Percentiles rank a stretch among this genome's conserved stretches.
Conservation (phyloP, 1,140 invertebrate species). For the Camponotus floridanus region DNA sequence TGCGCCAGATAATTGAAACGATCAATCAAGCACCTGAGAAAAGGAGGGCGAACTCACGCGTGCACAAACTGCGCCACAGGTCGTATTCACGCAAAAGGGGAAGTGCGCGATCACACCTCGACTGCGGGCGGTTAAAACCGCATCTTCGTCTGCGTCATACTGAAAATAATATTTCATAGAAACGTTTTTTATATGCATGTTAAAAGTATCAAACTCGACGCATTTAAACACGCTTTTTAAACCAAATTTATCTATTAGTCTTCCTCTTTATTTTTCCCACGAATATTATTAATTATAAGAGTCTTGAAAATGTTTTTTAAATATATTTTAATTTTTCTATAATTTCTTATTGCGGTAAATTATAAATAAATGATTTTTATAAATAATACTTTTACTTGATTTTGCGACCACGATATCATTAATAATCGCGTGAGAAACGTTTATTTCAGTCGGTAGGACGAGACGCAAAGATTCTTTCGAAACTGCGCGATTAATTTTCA, state of each 20-base stretch:
- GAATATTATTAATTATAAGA: neutral
- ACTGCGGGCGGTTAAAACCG: constrained; percentile 13
- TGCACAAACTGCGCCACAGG: constrained; percentile 67
- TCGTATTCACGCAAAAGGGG: constrained; percentile 59
- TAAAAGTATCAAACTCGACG: neutral
- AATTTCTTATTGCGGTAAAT: neutral
- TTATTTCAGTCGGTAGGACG: constrained; percentile 49
- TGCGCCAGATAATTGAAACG: constrained; percentile 76
- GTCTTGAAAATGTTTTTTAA: neutral
- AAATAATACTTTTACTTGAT: neutral
- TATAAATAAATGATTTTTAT: constrained; percentile 1
- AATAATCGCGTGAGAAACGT: constrained; percentile 53
- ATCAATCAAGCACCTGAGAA: constrained; percentile 80
- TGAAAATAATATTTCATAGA: neutral
- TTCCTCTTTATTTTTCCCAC: neutral
- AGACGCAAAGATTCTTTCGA: constrained; percentile 68
- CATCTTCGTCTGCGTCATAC: neutral
- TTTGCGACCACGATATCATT: constrained; percentile 22
- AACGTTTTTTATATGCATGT: neutral
- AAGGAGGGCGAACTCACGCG: constrained; percentile 69
- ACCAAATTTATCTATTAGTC: neutral
- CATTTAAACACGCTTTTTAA: neutral
- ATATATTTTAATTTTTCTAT: neutral
- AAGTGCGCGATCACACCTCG: constrained; percentile 42
- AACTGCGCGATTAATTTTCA: constrained; percentile 79